These are phyloP conservation scores for Drosophila fuyamai DNA, from an alignment of 1,140 invertebrate genomes.

Conservation along the genomic window DNA sequence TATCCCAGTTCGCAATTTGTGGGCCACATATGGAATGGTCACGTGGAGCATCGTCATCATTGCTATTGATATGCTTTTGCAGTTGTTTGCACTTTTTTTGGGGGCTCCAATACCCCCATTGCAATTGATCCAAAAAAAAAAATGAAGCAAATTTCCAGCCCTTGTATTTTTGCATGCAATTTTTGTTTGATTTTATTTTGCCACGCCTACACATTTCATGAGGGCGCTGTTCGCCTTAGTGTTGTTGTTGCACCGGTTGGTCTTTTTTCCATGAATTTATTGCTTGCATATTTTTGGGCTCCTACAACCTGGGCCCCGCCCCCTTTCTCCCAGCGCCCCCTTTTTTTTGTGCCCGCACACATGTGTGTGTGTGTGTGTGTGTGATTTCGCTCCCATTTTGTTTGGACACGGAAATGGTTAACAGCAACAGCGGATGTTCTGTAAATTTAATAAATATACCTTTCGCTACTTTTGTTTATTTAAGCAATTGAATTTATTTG, in stretches of 20 bases:
- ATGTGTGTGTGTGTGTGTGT: slow-evolving; percentile 5
- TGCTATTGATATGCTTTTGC: slow-evolving; percentile 75
- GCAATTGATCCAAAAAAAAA: not conserved
- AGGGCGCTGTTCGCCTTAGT: slow-evolving; percentile 14
- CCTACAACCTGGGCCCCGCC: slow-evolving; percentile 32
- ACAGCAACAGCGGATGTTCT: slow-evolving; percentile 77
- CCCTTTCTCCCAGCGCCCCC: slow-evolving; percentile 8
- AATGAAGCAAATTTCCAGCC: not conserved
- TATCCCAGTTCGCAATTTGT: slow-evolving; percentile 15
- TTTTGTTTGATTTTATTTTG: slow-evolving; percentile 76
- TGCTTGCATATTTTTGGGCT: slow-evolving; percentile 70
- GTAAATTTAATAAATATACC: slow-evolving; percentile 78
- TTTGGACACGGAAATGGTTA: slow-evolving; percentile 71
- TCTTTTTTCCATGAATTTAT: slow-evolving; percentile 74
- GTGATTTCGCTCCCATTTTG: slow-evolving; percentile 39
- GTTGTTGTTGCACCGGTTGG: slow-evolving; percentile 51
- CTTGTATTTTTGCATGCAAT: slow-evolving; percentile 21
- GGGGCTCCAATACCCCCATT: not conserved
- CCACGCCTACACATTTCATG: slow-evolving; percentile 63
- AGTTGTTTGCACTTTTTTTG: slow-evolving; percentile 69
- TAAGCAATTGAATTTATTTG: slow-evolving; percentile 41
- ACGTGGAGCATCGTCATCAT: slow-evolving; percentile 59
- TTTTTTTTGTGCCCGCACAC: not conserved
- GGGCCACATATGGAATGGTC: slow-evolving; percentile 17
- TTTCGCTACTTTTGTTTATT: slow-evolving; percentile 68